A percentile compares a stretch with the other conserved stretches of the same genome.
Evolutionary conservation across 2,797 vertebrate species (phyloP).

Genomic region (Macroramphosus scolopax): DNA sequence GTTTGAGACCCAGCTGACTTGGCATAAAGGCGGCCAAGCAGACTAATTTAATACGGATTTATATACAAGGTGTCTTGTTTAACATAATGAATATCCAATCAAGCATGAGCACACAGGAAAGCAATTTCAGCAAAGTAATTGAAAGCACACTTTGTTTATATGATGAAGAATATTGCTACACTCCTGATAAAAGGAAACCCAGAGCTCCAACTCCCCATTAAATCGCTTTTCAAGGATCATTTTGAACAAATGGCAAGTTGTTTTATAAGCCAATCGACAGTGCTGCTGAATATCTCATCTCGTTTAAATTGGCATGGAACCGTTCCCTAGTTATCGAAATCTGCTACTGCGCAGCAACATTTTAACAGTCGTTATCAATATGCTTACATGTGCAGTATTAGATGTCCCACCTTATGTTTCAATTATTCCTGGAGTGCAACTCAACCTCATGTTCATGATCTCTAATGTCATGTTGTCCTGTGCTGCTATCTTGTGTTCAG

Average conservation of each 20-base stretch:
- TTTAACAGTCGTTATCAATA: no score
- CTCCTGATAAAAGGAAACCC: constrained; percentile 53
- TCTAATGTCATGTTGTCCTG: constrained; percentile 10
- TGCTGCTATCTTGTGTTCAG: constrained; percentile 56
- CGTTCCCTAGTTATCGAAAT: no score
- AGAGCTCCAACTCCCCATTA: constrained; percentile 47
- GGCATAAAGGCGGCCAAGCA: constrained; percentile 63
- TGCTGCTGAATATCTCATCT: constrained; percentile 3
- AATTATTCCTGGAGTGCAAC: no score
- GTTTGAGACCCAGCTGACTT: constrained; percentile 66
- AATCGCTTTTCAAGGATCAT: constrained; percentile 25
- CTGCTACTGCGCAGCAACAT: no score
- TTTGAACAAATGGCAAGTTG: constrained; percentile 9
- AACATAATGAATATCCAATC: constrained; percentile 81
- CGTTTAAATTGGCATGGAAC: background rate
- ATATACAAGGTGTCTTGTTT: constrained; percentile 73
- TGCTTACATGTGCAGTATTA: no score
- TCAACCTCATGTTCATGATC: no score
- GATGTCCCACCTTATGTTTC: background rate
- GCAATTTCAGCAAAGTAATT: constrained; percentile 81
- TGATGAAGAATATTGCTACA: constrained; percentile 60
- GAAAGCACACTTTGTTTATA: constrained; percentile 73
- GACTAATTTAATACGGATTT: constrained; percentile 70
- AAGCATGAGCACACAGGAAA: constrained; percentile 68
- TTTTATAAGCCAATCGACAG: constrained; percentile 2